These are phyloP conservation scores for Peromyscus polionotus DNA, from an alignment of 2,113 vertebrate genomes.

Conservation along the genomic window DNA sequence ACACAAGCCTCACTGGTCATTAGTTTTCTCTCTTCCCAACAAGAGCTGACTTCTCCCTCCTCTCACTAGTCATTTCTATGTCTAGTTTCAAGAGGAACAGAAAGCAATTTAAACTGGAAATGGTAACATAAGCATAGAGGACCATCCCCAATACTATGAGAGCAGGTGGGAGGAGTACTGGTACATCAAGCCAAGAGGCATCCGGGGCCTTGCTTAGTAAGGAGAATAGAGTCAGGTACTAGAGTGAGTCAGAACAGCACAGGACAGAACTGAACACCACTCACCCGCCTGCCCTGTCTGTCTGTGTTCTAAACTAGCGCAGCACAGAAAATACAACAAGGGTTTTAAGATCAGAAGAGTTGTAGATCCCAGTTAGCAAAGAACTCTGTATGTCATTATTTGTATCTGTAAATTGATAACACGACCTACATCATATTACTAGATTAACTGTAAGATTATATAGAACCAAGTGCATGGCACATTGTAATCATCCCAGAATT, in stretches of 20 bases:
- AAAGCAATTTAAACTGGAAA: slow-evolving; percentile 22
- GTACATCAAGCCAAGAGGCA: slow-evolving; percentile 6
- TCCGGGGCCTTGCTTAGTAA: slow-evolving; percentile 44
- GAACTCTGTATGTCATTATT: neutral
- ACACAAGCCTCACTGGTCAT: neutral
- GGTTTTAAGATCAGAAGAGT: neutral
- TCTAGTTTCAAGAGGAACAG: slow-evolving; percentile 23
- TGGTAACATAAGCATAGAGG: neutral
- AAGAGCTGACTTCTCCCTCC: neutral
- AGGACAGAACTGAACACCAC: neutral
- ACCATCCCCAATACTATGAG: neutral
- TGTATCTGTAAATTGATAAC: slow-evolving; percentile 27
- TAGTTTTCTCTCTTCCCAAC: slow-evolving; percentile 36
- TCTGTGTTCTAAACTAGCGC: neutral
- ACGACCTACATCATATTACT: slow-evolving; percentile 18
- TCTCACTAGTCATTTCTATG: neutral
- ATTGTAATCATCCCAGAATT: slow-evolving; percentile 22
- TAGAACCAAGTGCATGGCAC: neutral
- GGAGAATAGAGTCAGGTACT: neutral
- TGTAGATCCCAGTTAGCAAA: slow-evolving; percentile 42
- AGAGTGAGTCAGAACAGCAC: slow-evolving; percentile 34
- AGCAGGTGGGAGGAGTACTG: neutral
- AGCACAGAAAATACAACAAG: neutral
- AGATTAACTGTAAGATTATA: neutral
- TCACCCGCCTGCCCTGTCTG: neutral